Evolutionary conservation across 2,888 invertebrate species (phyloP), one percentile per base, ranked within the genome.

Genomic region (Ryuthela nishihirai): DNA sequence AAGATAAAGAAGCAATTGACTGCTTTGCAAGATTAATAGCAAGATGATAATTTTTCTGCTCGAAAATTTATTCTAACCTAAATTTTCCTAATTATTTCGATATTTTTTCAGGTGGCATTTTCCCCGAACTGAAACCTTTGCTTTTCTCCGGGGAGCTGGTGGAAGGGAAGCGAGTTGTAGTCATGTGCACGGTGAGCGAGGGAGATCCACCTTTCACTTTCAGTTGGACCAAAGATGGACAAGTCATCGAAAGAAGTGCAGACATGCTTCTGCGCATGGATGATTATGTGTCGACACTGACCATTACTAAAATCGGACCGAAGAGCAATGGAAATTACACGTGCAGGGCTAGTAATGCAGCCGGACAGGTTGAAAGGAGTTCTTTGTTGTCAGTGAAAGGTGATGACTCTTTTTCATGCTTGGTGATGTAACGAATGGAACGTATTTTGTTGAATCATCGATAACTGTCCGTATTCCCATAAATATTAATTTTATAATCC

Each of bases 191-290:
- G 1, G 54, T 65, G 1, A 43, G 41, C 6, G 36, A 42, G 9
- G 65, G 65, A 9, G 48, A 46, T 21, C 43, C 48, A n/a, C 66
- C 66, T 1, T 54, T 65, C 9, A 18, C 15, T 10, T 64, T 65
- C 43, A 34, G 23, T 10, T 66, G 66, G 66, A 39, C 23, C 48
- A 65, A 61, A 44, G 58, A 65, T 36, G 61, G 62, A 2, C 34
- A 32, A 1, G 25, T 4, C 0, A 10, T 59, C 1, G n/a, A 1
- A 1, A 39, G 41, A 10, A 32, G 5, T 5, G 10, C 17, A 1
- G 25, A 18, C 0, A 23, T 42, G 9, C 34, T 36, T 3, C 25
- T 54, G 7, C 20, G 29, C 5, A 42, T 29, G 1, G 54, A 54
- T 7, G 54, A 54, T 1, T 54, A 38, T 4, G 25, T 21, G 15